Base-by-base conservation (phyloP, 2,113 vertebrate genomes). In the Hemicordylus capensis region DNA sequence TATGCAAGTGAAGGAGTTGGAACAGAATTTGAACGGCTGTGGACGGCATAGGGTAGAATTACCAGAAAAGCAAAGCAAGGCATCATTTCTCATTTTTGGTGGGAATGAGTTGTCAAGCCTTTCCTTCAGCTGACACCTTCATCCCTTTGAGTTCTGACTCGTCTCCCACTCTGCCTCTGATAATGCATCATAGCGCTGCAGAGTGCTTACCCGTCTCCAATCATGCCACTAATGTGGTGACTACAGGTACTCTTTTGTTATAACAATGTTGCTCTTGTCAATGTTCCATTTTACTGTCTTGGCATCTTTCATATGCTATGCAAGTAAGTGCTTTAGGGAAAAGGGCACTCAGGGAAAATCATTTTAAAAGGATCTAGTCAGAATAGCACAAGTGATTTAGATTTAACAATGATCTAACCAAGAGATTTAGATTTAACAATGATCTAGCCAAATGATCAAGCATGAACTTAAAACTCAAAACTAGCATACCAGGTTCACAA, bases 51-150 rank as follows among this genome's bases (percentile, higher is more conserved):
- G 67, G 76, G 88, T 83, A 90, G 66, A 63, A 61, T 89, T 66
- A 79, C 42, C 46, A 74, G 59, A 76, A 84, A 90, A 88, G 89
- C 70, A 61, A 80, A 6, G 74, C 89, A 90, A 75, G 80, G 88
- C 2, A 1, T 56, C 69, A 89, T 12, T 34, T 90, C 85, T 87
- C 84, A 83, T 83, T 51, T 78, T 81, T 80, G 83, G 93, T 93
- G 94, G 95, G 94, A 92, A 99, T 99, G 98, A 98, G 97, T 91
- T 99, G 98, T 95, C 98, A 98, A 96, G 95, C 97, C 0, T 99
- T 99, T 90, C 93, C 97, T 89, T 93, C 96, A 80, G 95, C 97
- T 19, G 98, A 99, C 91, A 97, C 96, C 20, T 99, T 99, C 94
- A 90, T 96, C 80, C 93, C 97, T 44, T 95, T 98, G 94, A 96